These are phyloP conservation scores for Reinhardtius hippoglossoides DNA, from an alignment of 2,113 vertebrate species.

Conservation along the genomic window DNA sequence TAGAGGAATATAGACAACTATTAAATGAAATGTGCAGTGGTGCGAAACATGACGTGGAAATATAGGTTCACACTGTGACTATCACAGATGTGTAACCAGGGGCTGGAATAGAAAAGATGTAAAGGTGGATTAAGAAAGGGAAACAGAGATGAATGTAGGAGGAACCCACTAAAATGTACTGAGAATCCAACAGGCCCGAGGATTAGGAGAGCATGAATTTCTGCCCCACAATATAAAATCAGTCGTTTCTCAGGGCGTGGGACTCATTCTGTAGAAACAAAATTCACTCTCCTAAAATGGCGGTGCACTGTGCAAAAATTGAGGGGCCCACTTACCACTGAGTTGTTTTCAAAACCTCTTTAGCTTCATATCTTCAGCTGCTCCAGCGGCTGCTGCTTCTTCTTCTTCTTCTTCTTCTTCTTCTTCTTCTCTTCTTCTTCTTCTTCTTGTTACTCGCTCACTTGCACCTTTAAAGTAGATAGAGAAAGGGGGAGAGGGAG, in stretches of 20 bases:
- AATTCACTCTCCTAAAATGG: conserved; percentile 48
- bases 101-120: background rate
- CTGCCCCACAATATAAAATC: conserved; percentile 17
- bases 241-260: conserved; percentile 4
- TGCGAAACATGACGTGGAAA: background rate
- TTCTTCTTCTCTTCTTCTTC: conserved; percentile 45
- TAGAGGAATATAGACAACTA: background rate
- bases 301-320: conserved; percentile 8
- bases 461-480: conserved; percentile 73
- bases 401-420: conserved; percentile 53
- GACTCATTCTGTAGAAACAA: conserved; percentile 14
- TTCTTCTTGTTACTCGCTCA: conserved; percentile 55
- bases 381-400: conserved; percentile 62
- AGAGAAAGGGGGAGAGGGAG: conserved; percentile 41
- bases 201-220: conserved; percentile 9
- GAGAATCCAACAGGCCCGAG: conserved; percentile 2
- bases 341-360: conserved; percentile 81
- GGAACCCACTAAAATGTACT: background rate
- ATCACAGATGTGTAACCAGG: conserved; percentile 10
- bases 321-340: conserved; percentile 73
- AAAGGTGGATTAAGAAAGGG: background rate
- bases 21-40: conserved; percentile 1
- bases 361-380: conserved; percentile 82
- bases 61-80: conserved; percentile 10
- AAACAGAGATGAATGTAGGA: background rate